Percentiles rank a stretch among this genome's conserved stretches.
Evolutionary conservation across 2,797 vertebrate species (phyloP).

Genomic region (Phrynocephalus vlangalii): DNA sequence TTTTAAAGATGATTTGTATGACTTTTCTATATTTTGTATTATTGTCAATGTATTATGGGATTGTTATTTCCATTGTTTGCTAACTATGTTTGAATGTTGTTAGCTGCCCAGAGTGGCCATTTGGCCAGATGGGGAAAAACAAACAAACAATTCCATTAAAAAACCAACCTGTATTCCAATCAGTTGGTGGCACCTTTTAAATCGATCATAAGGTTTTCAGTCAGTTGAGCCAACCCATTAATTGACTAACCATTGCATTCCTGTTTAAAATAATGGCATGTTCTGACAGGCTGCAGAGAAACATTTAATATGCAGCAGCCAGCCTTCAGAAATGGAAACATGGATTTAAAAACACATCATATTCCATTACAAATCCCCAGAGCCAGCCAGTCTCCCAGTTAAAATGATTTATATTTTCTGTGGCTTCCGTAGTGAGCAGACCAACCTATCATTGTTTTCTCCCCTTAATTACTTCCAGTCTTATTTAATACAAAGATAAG

Average conservation of each 20-base stretch:
- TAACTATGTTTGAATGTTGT: no score
- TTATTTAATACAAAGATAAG: conserved; percentile 61
- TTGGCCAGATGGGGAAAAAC: no score
- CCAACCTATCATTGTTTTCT: conserved; percentile 52
- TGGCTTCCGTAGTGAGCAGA: conserved; percentile 51
- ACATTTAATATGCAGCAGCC: conserved; percentile 34
- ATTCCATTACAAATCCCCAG: conserved; percentile 35
- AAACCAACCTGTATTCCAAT: background rate
- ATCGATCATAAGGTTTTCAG: background rate
- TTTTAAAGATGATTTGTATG: no score
- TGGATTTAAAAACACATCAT: conserved; percentile 27
- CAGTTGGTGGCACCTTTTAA: conserved; percentile 10
- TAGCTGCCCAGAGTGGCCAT: no score
- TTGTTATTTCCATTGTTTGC: no score
- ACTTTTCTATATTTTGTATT: no score
- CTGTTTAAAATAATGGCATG: conserved; percentile 3
- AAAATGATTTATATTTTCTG: conserved; percentile 46
- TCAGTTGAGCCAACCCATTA: background rate
- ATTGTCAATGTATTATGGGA: no score
- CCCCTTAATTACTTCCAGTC: conserved; percentile 57
- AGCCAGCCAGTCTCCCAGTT: conserved; percentile 61
- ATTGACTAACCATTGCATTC: background rate
- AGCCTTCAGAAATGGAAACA: conserved; percentile 53
- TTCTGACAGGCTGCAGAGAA: conserved; percentile 8
- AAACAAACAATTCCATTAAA: background rate